Base-by-base conservation (phyloP, 2,888 invertebrate genomes). In the Eupeodes luniger region DNA sequence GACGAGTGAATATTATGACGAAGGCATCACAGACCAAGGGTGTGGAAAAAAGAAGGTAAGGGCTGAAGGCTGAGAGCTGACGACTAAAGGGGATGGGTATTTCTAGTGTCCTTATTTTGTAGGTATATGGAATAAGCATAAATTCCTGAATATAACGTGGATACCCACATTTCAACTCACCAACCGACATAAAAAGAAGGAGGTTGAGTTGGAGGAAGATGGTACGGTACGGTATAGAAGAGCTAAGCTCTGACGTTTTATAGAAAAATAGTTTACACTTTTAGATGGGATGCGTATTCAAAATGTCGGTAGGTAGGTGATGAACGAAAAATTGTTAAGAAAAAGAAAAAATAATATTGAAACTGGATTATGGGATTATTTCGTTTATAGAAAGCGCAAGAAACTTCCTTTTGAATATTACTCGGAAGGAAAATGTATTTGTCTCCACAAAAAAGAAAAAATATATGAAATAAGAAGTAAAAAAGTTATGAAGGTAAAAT, bases 341-440 rank as follows among this genome's bases (percentile, higher is more conserved):
- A 69, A 69, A 55, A 47, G 27, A 27, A 27, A 27, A 27, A 27
- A 27, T 27, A 27, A 19, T 64, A 66, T 55, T 55, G 70, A 55
- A 55, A 70, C 70, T 44, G 70, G 70, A 70, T 70, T 70, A 70
- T 55, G 36, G 40, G 70, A 70, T 70, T 70, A 70, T 70, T 55
- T 55, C 70, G 70, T 70, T 70, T 55, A 27, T 27, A 70, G 40
- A 55, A 19, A 55, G 19, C 55, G 16, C 70, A 55, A 55, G 55
- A 70, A 51, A 55, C 16, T 19, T 44, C 55, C 44, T 70, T 40
- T 40, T 70, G 53, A 55, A 70, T 70, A 44, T 70, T 70, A 19
- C 16, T 53, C 9, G 19, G 4, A 14, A 70, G 55, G 14, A 51
- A 49, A 53, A 53, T 12, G 10, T 67, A 2, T 69, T 36, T 67